Percentiles rank a stretch among this genome's conserved stretches.
These are phyloP conservation scores for Toxotes jaculatrix DNA, from an alignment of 2,113 vertebrate species.

Conservation along the genomic window DNA sequence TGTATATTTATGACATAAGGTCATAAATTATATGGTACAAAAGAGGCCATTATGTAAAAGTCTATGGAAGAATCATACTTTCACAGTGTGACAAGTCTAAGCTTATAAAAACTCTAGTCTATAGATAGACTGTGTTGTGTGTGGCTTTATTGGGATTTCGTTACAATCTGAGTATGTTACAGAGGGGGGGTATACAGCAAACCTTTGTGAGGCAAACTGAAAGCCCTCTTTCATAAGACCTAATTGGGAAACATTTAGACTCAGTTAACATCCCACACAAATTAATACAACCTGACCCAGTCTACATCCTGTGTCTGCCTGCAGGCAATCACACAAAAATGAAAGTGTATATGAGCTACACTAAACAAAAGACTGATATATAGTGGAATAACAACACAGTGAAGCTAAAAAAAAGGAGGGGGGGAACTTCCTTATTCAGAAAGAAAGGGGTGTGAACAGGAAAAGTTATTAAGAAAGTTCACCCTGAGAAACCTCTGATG, in stretches of 20 bases:
- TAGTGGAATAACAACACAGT: background rate
- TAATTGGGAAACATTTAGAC: constrained; percentile 74
- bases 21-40: constrained; percentile 20
- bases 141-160: constrained; percentile 66
- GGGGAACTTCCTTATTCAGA: background rate
- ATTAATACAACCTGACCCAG: constrained; percentile 73
- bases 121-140: constrained; percentile 41
- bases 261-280: constrained; percentile 67
- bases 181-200: constrained; percentile 55
- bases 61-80: constrained; percentile 16
- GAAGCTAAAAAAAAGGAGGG: background rate
- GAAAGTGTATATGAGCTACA: background rate
- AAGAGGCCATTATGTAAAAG: constrained; percentile 10
- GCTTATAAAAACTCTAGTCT: constrained; percentile 22
- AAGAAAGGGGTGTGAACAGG: background rate
- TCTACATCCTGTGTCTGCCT: constrained; percentile 49
- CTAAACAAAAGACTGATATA: background rate
- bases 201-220: constrained; percentile 74
- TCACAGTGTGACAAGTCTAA: constrained; percentile 32
- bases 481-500: constrained; percentile 2
- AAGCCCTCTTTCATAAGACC: constrained; percentile 77
- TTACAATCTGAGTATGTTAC: constrained; percentile 64
- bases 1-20: background rate
- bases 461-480: constrained; percentile 32
- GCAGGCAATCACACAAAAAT: constrained; percentile 20